These are phyloP conservation scores for Ophraella communa DNA, from an alignment of 2,888 invertebrate species.

Conservation along the genomic window DNA sequence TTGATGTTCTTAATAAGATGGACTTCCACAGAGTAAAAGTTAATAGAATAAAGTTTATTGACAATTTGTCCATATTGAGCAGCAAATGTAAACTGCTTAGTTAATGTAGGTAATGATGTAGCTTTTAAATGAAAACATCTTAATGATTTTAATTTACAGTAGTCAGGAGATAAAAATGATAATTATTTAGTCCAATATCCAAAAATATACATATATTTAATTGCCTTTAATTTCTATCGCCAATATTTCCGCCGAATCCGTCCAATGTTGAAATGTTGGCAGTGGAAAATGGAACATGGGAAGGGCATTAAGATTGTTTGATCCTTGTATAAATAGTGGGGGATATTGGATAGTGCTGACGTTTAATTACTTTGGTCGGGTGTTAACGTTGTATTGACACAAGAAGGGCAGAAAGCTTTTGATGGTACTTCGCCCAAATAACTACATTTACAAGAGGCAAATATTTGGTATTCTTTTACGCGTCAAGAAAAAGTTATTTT, in stretches of 20 bases:
- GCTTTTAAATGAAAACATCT: too few relatives aligned
- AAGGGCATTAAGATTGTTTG: conserved; percentile 40
- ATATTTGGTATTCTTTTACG: background rate
- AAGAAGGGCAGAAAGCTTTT: conserved; percentile 25
- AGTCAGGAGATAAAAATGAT: too few relatives aligned
- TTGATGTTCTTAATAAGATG: too few relatives aligned
- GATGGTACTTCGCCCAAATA: conserved; percentile 7
- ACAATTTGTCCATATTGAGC: too few relatives aligned
- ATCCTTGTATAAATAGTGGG: conserved; percentile 30
- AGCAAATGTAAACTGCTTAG: too few relatives aligned
- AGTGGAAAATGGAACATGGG: conserved; percentile 38
- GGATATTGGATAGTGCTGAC: conserved; percentile 35
- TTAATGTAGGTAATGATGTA: too few relatives aligned
- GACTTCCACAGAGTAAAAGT: too few relatives aligned
- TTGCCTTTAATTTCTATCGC: background rate
- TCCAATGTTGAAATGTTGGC: conserved; percentile 5
- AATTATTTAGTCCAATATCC: too few relatives aligned
- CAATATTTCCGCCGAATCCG: background rate
- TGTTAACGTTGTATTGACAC: conserved; percentile 36
- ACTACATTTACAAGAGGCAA: background rate
- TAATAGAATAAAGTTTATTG: too few relatives aligned
- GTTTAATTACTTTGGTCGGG: conserved; percentile 37
- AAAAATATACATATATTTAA: too few relatives aligned
- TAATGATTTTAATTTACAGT: too few relatives aligned
- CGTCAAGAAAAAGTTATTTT: background rate